These are phyloP conservation scores for Saccostrea echinata DNA, from an alignment of 1,140 invertebrate species.

Conservation along the genomic window DNA sequence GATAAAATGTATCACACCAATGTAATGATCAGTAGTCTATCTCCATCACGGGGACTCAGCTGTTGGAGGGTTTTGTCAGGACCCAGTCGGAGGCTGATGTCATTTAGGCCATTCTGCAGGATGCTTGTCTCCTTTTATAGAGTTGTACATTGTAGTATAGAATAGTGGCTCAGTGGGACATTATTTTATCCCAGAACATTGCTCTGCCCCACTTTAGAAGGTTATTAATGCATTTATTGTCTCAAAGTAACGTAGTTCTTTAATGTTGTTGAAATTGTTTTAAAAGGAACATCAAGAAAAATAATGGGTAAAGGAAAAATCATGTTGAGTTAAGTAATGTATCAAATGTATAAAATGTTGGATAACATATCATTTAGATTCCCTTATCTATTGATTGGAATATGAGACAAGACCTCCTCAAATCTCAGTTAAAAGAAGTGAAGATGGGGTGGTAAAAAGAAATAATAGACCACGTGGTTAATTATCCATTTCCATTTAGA, in stretches of 20 bases:
- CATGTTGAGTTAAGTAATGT: not conserved
- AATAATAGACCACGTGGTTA: not conserved
- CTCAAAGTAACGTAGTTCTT: not conserved
- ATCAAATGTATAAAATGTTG: not conserved
- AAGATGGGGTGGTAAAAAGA: not conserved
- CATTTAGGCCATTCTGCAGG: slow-evolving; percentile 2
- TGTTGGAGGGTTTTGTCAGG: not conserved
- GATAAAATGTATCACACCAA: not conserved
- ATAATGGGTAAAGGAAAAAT: slow-evolving; percentile 6
- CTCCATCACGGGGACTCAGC: not conserved
- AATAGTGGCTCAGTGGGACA: not conserved
- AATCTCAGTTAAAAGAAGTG: not conserved
- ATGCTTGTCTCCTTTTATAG: not conserved
- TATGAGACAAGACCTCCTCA: not conserved
- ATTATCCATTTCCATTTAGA: not conserved
- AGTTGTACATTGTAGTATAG: not conserved
- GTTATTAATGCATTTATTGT: not conserved
- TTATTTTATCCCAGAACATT: slow-evolving; percentile 9
- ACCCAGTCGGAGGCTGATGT: not conserved
- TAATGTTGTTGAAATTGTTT: not conserved
- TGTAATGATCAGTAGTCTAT: not conserved
- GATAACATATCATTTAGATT: not conserved
- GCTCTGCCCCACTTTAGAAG: not conserved
- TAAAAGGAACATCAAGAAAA: slow-evolving; percentile 1
- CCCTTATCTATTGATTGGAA: not conserved